Evolutionary conservation across 2,888 invertebrate species (phyloP).

Genomic region (Ophion costatus): DNA sequence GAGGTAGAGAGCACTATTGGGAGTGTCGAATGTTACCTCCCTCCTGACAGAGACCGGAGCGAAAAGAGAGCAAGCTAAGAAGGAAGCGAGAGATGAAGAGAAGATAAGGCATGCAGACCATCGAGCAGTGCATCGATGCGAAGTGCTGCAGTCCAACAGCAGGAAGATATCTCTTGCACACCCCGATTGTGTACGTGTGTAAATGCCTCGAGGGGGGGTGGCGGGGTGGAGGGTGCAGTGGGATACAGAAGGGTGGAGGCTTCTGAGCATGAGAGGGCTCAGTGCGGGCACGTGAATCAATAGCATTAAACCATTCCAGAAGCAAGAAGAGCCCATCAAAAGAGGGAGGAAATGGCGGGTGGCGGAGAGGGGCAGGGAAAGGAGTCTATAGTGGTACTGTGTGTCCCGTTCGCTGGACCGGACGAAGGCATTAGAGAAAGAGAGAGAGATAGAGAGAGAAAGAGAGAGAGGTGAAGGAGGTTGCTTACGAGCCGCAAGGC

Average conservation of each 20-base stretch:
- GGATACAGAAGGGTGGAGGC: conserved; percentile 40
- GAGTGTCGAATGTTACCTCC: not conserved
- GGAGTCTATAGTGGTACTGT: conserved; percentile 58
- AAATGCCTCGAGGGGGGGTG: not conserved
- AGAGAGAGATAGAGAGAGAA: conserved; percentile 52
- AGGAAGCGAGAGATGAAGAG: not conserved
- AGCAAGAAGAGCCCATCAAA: conserved; percentile 77
- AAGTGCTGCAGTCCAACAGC: conserved; percentile 46
- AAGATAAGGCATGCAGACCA: not conserved
- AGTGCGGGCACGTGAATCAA: conserved; percentile 83
- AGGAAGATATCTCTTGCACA: conserved; percentile 36
- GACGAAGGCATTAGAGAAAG: conserved; percentile 49
- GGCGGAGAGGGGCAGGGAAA: conserved; percentile 55
- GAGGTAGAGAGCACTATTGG: not conserved
- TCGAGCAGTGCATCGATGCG: conserved; percentile 38
- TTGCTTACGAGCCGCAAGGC: conserved; percentile 25
- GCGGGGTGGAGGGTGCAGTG: not conserved
- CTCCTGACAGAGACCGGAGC: not conserved
- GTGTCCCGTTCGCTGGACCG: conserved; percentile 63
- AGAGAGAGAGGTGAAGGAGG: conserved; percentile 33
- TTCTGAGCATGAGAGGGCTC: conserved; percentile 71
- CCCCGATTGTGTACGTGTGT: conserved; percentile 16
- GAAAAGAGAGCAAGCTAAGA: conserved; percentile 7
- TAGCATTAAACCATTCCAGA: conserved; percentile 84
- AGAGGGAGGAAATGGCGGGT: conserved; percentile 69